These are phyloP conservation scores for Tragelaphus imberbis DNA, from an alignment of 2,113 vertebrate genomes.

Conservation along the genomic window DNA sequence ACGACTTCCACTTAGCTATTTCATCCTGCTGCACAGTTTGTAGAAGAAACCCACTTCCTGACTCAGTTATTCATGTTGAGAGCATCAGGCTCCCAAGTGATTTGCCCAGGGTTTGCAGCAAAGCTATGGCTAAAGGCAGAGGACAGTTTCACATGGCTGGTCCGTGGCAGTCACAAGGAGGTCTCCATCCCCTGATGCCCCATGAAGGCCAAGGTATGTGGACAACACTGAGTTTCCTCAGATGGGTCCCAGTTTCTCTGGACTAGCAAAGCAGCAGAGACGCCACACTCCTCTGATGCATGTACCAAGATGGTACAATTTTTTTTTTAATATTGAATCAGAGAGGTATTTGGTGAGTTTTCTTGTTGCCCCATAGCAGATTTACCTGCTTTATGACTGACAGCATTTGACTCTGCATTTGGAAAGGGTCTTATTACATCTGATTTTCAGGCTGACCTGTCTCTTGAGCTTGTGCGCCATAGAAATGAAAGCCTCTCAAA, in stretches of 20 bases:
- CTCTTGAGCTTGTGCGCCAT: neutral
- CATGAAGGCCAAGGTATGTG: neutral
- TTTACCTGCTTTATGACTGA: neutral
- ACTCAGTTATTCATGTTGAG: neutral
- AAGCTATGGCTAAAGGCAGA: too few species aligned
- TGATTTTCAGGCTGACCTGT: neutral
- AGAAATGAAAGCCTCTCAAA: neutral
- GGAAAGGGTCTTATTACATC: neutral
- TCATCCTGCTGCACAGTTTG: neutral
- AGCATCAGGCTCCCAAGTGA: neutral
- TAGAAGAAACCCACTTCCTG: neutral
- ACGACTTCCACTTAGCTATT: neutral
- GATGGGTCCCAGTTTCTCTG: neutral
- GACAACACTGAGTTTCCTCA: rapidly evolving
- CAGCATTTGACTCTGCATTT: neutral
- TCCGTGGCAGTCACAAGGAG: rapidly evolving
- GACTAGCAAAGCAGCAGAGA: neutral
- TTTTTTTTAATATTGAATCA: neutral
- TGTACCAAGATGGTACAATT: neutral
- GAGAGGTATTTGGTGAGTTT: neutral
- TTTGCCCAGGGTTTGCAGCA: neutral
- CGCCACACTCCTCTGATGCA: neutral
- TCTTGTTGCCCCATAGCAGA: neutral
- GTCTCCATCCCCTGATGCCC: rapidly evolving
- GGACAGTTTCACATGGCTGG: too few species aligned